These are phyloP conservation scores for Chesias legatella DNA, from an alignment of 2,888 invertebrate species.

Conservation along the genomic window DNA sequence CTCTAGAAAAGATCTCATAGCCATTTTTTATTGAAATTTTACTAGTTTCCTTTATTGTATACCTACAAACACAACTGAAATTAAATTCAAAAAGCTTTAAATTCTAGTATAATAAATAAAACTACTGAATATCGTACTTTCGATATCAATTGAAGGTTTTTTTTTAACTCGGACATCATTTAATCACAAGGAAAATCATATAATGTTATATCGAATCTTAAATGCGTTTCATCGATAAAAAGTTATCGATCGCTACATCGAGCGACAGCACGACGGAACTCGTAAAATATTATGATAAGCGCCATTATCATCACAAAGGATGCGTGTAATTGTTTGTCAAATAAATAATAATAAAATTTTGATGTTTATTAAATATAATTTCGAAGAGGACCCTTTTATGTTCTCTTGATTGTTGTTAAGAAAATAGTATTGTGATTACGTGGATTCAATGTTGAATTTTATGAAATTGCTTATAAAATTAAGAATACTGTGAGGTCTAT, in stretches of 20 bases:
- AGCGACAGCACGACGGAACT: constrained; percentile 39
- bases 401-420: constrained; percentile 50
- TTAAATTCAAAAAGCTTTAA: no score
- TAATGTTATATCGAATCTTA: no score
- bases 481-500: constrained; percentile 1
- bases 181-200: no score
- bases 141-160: no score
- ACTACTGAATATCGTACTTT: no score
- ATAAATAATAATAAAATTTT: constrained; percentile 77
- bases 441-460: constrained; percentile 24
- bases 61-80: no score
- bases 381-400: constrained; percentile 55
- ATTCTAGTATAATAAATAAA: no score
- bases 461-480: constrained; percentile 25
- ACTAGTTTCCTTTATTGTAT: no score
- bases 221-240: constrained; percentile 23
- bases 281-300: constrained; percentile 75
- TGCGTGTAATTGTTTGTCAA: constrained; percentile 79
- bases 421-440: constrained; percentile 39
- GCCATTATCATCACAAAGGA: constrained; percentile 78
- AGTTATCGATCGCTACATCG: constrained; percentile 42
- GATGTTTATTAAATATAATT: constrained; percentile 78
- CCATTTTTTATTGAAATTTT: no score
- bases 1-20: no score
- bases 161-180: no score